Conservation (phyloP, 2,113 vertebrate species). For the cattle (Bos taurus) region DNA sequence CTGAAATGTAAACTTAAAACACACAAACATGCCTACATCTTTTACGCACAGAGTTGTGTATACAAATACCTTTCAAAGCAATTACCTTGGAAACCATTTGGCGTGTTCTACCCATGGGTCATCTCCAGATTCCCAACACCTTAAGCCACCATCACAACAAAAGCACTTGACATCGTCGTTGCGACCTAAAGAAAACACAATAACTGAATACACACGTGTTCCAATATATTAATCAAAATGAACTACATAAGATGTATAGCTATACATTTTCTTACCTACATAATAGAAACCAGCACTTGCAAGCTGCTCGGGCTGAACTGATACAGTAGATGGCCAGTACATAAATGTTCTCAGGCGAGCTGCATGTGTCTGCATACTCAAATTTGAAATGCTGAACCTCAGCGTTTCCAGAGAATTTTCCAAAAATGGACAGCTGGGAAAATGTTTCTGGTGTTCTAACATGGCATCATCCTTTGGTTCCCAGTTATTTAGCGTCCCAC, state of each 20-base stretch:
- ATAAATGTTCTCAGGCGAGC: constrained; percentile 92
- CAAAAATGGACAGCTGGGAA: constrained; percentile 92
- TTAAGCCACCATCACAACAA: constrained; percentile 95
- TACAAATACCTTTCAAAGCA: background rate
- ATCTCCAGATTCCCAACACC: constrained; percentile 98
- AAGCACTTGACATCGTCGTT: constrained; percentile 98
- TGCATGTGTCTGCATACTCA: constrained; percentile 91
- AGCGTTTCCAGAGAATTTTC: constrained; percentile 79
- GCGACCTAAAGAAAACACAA: constrained; percentile 81
- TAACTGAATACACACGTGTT: background rate
- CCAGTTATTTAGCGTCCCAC: constrained; percentile 95
- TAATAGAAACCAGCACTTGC: constrained; percentile 98
- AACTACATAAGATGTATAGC: background rate
- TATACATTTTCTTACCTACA: constrained; percentile 85
- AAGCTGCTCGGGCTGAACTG: constrained; percentile 92
- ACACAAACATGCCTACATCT: background rate
- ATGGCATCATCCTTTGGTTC: constrained; percentile 95
- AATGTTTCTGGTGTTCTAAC: constrained; percentile 94
- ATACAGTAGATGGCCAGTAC: constrained; percentile 92
- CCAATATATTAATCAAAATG: background rate
- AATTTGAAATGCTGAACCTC: constrained; percentile 90
- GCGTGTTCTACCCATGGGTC: constrained; percentile 98
- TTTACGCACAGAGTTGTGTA: background rate
- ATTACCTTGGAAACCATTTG: constrained; percentile 98
- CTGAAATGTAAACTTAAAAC: background rate